Conservation (phyloP, 2,797 vertebrate species). For the Lacerta agilis region DNA sequence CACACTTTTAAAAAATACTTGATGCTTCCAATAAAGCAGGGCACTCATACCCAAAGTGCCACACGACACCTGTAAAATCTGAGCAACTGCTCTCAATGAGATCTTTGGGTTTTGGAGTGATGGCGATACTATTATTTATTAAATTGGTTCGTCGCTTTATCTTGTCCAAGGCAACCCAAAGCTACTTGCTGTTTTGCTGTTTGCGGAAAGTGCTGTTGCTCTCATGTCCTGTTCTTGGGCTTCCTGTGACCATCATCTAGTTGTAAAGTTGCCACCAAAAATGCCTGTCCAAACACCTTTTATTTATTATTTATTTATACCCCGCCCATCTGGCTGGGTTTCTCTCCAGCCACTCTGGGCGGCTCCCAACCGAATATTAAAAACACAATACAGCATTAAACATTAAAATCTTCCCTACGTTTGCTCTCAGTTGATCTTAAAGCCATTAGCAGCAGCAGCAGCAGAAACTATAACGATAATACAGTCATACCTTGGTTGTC, state of each 20-base stretch:
- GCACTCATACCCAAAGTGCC: not conserved
- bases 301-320: too few species aligned
- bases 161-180: too few species aligned
- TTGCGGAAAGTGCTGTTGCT: too few species aligned
- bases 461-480: not conserved
- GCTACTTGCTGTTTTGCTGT: too few species aligned
- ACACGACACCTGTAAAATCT: not conserved
- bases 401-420: not conserved
- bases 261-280: not conserved
- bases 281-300: not conserved
- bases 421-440: not conserved
- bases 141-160: too few species aligned
- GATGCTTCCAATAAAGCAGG: not conserved
- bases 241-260: not conserved
- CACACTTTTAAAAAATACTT: not conserved
- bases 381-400: not conserved
- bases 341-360: too few species aligned
- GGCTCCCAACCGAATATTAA: too few species aligned
- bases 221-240: too few species aligned
- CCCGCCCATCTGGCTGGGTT: too few species aligned
- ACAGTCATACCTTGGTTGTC: too few species aligned
- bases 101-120: not conserved
- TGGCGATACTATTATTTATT: too few species aligned
- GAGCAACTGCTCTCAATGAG: not conserved
- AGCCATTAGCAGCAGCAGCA: not conserved